Evolutionary conservation across 2,113 vertebrate species (phyloP).

Genomic region (Ranitomeya imitator): DNA sequence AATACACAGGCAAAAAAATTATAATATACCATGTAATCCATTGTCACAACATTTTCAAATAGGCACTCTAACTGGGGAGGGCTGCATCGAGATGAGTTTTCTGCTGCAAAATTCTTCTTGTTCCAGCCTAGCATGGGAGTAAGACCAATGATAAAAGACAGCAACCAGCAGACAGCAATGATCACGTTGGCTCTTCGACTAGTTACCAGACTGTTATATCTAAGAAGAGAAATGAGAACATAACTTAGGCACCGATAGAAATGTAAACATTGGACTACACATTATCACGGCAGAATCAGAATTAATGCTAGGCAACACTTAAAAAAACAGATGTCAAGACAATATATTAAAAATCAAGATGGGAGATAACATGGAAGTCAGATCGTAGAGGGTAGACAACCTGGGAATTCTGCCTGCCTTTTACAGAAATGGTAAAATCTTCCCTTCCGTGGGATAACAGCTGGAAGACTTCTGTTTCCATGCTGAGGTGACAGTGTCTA

Average conservation of each 20-base stretch:
- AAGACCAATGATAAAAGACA: conserved; percentile 91
- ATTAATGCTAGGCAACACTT: not conserved
- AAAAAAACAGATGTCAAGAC: not conserved
- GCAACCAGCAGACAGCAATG: conserved; percentile 92
- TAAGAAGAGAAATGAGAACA: conserved; percentile 63
- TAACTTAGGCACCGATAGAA: not conserved
- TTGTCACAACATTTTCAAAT: conserved; percentile 87
- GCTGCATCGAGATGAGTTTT: conserved; percentile 66
- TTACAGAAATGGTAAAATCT: conserved; percentile 22
- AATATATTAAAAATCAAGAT: conserved; percentile 10
- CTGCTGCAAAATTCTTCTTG: conserved; percentile 52
- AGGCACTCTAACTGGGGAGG: conserved; percentile 80
- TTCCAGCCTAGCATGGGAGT: conserved; percentile 97
- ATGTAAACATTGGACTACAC: not conserved
- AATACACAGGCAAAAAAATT: conserved; percentile 94
- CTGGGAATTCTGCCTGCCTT: conserved; percentile 29
- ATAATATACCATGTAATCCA: conserved; percentile 98
- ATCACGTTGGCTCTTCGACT: conserved; percentile 83
- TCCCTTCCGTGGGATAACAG: conserved; percentile 47
- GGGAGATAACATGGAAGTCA: not conserved
- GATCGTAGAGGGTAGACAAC: conserved; percentile 10
- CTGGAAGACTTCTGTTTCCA: conserved; percentile 42
- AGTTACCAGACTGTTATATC: conserved; percentile 94
- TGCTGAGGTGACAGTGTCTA: conserved; percentile 19
- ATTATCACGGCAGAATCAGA: not conserved